A percentile compares a stretch with the other conserved stretches of the same genome.
Conservation (phyloP, 2,888 invertebrate species). For the Muschampia plurimacula region DNA sequence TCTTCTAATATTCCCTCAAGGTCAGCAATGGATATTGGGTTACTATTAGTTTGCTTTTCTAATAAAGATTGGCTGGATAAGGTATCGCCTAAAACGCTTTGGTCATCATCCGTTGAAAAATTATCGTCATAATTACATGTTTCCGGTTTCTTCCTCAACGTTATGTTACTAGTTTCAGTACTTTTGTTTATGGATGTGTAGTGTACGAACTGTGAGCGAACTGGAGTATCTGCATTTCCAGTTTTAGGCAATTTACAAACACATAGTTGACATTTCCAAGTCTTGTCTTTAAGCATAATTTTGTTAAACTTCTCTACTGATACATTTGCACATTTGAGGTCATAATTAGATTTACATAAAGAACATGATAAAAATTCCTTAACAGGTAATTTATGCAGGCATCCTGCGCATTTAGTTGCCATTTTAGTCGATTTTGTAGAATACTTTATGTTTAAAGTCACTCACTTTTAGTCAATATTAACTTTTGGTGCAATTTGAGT, state of each 20-base stretch:
- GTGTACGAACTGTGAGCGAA: not conserved
- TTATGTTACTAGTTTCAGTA: not conserved
- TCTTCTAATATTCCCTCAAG: not conserved
- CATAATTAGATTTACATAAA: slow-evolving; percentile 10
- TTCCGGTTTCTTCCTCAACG: slow-evolving; percentile 1
- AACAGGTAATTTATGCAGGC: not conserved
- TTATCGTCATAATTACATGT: not conserved
- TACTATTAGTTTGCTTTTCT: not conserved
- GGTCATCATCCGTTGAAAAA: not conserved
- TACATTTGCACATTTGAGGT: not conserved
- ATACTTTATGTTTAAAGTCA: not conserved
- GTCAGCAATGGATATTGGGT: not conserved
- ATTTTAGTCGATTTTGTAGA: not conserved
- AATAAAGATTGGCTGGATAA: not conserved
- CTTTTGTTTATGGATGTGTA: not conserved
- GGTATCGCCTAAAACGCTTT: slow-evolving; percentile 1
- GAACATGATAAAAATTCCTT: slow-evolving; percentile 10
- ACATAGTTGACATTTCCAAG: slow-evolving; percentile 13
- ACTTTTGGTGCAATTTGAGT: not conserved
- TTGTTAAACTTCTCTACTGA: slow-evolving; percentile 9
- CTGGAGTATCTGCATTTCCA: slow-evolving; percentile 7
- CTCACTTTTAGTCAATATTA: not conserved
- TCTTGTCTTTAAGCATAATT: slow-evolving; percentile 2
- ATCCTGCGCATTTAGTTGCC: slow-evolving; percentile 4
- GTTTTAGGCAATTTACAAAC: slow-evolving; percentile 7